Percentiles rank a stretch among this genome's conserved stretches.
phyloP scores from a whole-genome alignment of 2,888 invertebrate genomes.

The Clivina fossor region DNA sequence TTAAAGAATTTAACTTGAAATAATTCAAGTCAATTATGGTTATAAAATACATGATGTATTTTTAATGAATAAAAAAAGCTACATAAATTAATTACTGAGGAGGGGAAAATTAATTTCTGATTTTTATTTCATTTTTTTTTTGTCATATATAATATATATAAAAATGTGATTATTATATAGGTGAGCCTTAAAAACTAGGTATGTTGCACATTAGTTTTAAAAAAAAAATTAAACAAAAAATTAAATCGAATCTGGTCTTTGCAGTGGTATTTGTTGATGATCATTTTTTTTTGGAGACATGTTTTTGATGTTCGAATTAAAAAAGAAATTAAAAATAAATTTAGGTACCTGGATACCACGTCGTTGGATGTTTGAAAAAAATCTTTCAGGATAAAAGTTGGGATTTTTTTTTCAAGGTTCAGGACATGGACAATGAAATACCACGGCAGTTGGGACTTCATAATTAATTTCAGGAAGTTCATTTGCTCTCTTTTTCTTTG shows the following conservation, averaged over 20 bases:
- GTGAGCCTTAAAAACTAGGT: constrained; percentile 51
- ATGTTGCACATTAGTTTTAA: constrained; percentile 51
- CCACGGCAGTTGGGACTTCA: constrained; percentile 47
- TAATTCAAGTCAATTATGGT: too few species aligned
- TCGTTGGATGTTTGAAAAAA: neutral
- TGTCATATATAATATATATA: constrained; percentile 41
- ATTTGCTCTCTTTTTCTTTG: constrained; percentile 64
- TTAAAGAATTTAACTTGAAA: too few species aligned
- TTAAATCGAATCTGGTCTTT: constrained; percentile 27
- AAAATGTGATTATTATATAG: constrained; percentile 42
- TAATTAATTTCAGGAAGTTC: constrained; percentile 44
- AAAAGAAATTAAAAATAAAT: constrained; percentile 28
- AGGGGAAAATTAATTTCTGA: constrained; percentile 40
- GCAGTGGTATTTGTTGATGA: constrained; percentile 28
- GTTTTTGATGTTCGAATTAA: constrained; percentile 13
- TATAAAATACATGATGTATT: too few species aligned
- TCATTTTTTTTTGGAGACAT: constrained; percentile 10
- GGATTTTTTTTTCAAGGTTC: too few species aligned
- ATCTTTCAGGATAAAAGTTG: neutral
- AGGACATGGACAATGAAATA: constrained; percentile 41
- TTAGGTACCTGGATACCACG: constrained; percentile 12
- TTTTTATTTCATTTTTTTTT: too few species aligned
- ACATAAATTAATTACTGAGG: constrained; percentile 48
- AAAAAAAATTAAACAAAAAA: constrained; percentile 23
- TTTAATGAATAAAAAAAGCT: constrained; percentile 38